phyloP scores from a whole-genome alignment of 2,113 vertebrate species.

The Zonotrichia leucophrys region DNA sequence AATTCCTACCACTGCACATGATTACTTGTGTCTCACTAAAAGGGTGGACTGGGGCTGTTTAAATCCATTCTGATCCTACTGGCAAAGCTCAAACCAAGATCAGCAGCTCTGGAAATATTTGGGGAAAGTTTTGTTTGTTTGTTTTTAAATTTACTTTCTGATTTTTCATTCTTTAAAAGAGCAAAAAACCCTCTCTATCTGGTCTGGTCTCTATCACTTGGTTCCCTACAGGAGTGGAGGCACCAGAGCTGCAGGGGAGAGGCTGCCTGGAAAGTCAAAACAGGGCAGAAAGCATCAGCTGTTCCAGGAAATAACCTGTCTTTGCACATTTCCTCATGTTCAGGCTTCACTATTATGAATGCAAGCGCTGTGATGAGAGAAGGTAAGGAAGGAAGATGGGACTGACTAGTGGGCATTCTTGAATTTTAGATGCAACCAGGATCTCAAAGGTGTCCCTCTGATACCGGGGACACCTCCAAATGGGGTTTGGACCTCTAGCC shows the following conservation, averaged over 20 bases:
- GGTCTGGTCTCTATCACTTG: accelerated
- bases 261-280: not conserved
- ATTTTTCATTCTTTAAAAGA: not conserved
- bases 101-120: not conserved
- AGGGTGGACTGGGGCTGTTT: not conserved
- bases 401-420: not conserved
- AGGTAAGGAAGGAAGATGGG: not conserved
- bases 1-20: constrained; percentile 21
- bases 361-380: not conserved
- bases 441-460: not conserved
- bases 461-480: not conserved
- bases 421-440: not conserved
- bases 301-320: constrained; percentile 35
- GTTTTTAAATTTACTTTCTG: not conserved
- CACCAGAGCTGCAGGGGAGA: not conserved
- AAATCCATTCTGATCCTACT: not conserved
- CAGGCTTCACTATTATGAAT: not conserved
- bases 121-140: not conserved
- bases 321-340: not conserved
- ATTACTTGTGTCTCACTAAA: not conserved
- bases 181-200: accelerated
- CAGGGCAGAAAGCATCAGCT: not conserved
- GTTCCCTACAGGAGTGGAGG: not conserved
- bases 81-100: not conserved
- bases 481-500: not conserved